Conservation (phyloP, 2,113 vertebrate genomes). For the Oryzias javanicus region DNA sequence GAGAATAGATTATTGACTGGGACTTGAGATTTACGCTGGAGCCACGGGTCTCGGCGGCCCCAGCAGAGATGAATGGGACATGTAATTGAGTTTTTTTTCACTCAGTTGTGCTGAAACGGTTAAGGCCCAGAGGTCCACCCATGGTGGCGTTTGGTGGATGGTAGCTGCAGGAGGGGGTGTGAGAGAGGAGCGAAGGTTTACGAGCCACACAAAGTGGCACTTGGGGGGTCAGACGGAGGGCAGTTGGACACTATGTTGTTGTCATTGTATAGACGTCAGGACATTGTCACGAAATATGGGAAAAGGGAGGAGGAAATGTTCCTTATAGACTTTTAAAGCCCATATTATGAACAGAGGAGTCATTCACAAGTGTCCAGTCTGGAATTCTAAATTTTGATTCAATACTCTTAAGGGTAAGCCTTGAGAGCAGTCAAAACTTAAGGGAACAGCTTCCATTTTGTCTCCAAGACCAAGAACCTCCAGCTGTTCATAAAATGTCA, state of each 20-base stretch:
- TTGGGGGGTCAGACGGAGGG: slow-evolving; percentile 64
- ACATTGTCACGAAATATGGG: slow-evolving; percentile 54
- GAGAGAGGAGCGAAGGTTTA: slow-evolving; percentile 55
- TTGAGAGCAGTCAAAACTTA: slow-evolving; percentile 7
- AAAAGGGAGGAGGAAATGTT: slow-evolving; percentile 35
- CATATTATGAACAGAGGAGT: slow-evolving; percentile 49
- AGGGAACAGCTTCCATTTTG: background rate
- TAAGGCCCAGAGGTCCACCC: slow-evolving; percentile 44
- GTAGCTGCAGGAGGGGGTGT: slow-evolving; percentile 22
- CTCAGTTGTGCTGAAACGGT: slow-evolving; percentile 67
- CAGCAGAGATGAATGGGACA: slow-evolving; percentile 73
- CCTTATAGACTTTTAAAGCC: slow-evolving; percentile 49
- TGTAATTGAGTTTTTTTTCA: slow-evolving; percentile 78
- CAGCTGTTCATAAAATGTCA: too few relatives aligned
- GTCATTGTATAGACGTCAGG: slow-evolving; percentile 47
- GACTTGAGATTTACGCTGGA: slow-evolving; percentile 76
- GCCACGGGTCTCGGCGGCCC: slow-evolving; percentile 64
- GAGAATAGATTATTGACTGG: slow-evolving; percentile 79
- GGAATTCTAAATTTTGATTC: slow-evolving; percentile 34
- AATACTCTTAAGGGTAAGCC: slow-evolving; percentile 22
- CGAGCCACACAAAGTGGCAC: slow-evolving; percentile 64
- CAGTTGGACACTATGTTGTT: slow-evolving; percentile 52
- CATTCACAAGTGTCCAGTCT: slow-evolving; percentile 46
- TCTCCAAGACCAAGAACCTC: background rate
- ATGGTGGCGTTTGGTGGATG: slow-evolving; percentile 43